Evolutionary conservation across 92 coral and sea anemone species (phyloP).

Genomic region (Parazoanthus swiftii): DNA sequence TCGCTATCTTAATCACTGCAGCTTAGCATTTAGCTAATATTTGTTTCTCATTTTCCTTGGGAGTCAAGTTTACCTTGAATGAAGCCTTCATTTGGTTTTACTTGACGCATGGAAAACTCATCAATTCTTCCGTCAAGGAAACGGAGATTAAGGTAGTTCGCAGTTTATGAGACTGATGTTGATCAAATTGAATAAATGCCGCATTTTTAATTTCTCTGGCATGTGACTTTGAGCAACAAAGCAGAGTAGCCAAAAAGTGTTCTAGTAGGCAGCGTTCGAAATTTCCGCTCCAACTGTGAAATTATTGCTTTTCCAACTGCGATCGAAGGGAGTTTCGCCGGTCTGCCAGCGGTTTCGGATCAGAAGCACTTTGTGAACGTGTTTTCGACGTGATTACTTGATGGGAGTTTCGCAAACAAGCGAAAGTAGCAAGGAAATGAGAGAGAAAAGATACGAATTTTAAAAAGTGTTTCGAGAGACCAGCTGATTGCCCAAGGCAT

Average conservation of each 20-base stretch:
- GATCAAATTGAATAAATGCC: constrained; percentile 38
- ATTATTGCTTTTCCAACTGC: constrained; percentile 42
- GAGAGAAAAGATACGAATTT: neutral
- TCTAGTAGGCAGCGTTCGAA: constrained; percentile 11
- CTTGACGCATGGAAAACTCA: constrained; percentile 31
- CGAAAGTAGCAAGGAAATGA: neutral
- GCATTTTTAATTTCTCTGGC: constrained; percentile 40
- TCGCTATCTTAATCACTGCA: constrained; percentile 14
- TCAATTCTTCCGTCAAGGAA: constrained; percentile 39
- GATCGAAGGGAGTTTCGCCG: constrained; percentile 29
- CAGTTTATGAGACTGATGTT: constrained; percentile 14
- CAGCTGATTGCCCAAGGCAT: constrained; percentile 35
- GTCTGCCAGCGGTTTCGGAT: constrained; percentile 23
- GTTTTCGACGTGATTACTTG: neutral
- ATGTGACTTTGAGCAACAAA: constrained; percentile 16
- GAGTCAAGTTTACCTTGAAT: constrained; percentile 8
- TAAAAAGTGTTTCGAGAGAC: constrained; percentile 1
- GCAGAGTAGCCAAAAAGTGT: constrained; percentile 8
- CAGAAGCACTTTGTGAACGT: neutral
- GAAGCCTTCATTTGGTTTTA: constrained; percentile 15
- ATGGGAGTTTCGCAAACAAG: constrained; percentile 11
- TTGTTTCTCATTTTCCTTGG: constrained; percentile 28
- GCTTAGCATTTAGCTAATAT: neutral
- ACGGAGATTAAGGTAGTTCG: constrained; percentile 19
- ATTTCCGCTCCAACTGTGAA: constrained; percentile 45